Evolutionary conservation across 2,888 invertebrate genomes (phyloP).

Genomic region (Opisthograptis luteolata): DNA sequence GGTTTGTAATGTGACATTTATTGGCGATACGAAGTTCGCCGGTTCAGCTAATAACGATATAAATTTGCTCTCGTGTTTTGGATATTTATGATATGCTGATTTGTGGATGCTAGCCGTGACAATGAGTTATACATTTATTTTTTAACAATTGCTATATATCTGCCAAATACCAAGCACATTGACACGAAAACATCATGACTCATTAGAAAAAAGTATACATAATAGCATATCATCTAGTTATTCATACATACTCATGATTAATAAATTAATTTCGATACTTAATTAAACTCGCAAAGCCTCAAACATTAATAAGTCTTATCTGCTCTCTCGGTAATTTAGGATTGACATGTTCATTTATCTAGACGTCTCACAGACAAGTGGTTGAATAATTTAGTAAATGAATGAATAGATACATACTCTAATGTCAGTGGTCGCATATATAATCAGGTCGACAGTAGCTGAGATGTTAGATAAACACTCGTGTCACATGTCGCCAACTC

Average conservation of each 20-base stretch:
- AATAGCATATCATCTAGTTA: too few relatives aligned
- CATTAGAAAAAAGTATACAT: not conserved
- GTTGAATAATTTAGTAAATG: slow-evolving; percentile 8
- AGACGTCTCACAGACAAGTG: slow-evolving; percentile 6
- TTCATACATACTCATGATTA: not conserved
- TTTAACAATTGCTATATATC: too few relatives aligned
- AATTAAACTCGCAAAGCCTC: not conserved
- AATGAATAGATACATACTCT: slow-evolving; percentile 8
- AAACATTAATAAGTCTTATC: slow-evolving; percentile 3
- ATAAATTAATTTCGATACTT: not conserved
- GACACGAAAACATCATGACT: not conserved
- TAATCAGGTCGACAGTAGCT: slow-evolving; percentile 10
- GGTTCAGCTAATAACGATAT: too few relatives aligned
- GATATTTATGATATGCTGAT: too few relatives aligned
- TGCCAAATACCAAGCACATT: too few relatives aligned
- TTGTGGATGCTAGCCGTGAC: too few relatives aligned
- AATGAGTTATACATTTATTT: too few relatives aligned
- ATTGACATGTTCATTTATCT: slow-evolving; percentile 23
- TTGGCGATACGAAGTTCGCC: too few relatives aligned
- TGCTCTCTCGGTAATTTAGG: slow-evolving; percentile 4
- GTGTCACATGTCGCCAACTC: slow-evolving; percentile 30
- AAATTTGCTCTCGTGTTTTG: too few relatives aligned
- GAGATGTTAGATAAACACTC: slow-evolving; percentile 34
- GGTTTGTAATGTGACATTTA: too few relatives aligned
- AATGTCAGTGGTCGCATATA: not conserved